Evolutionary conservation across 1,140 invertebrate genomes (phyloP).

Genomic region (Drosophila baimaii): DNA sequence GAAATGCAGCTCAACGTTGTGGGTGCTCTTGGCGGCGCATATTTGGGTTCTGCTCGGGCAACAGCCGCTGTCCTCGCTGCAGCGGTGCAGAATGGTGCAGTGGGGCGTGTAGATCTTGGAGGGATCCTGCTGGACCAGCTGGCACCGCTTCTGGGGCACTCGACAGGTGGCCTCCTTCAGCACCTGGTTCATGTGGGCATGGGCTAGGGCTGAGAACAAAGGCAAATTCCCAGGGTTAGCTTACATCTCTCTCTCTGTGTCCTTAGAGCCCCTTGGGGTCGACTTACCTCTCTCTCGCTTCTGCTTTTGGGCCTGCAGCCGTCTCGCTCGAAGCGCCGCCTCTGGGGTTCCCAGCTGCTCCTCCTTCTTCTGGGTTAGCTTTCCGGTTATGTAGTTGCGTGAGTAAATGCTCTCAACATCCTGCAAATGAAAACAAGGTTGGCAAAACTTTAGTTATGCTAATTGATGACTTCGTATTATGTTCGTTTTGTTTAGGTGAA

Average conservation of each 20-base stretch:
- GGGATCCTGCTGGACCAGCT: conserved; percentile 87
- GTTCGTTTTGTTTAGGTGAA: conserved; percentile 18
- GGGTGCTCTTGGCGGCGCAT: conserved; percentile 88
- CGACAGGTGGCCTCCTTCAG: conserved; percentile 87
- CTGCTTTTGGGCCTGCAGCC: conserved; percentile 44
- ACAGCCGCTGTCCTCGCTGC: conserved; percentile 91
- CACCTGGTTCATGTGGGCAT: conserved; percentile 86
- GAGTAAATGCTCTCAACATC: conserved; percentile 68
- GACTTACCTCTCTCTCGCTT: conserved; percentile 42
- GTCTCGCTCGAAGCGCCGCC: conserved; percentile 54
- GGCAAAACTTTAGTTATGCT: conserved; percentile 39
- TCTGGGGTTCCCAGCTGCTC: conserved; percentile 66
- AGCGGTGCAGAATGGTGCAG: conserved; percentile 90
- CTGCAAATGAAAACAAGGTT: conserved; percentile 46
- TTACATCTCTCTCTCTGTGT: not conserved
- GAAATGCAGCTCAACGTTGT: conserved; percentile 88
- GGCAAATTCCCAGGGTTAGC: not conserved
- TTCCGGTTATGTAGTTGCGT: conserved; percentile 64
- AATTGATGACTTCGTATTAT: conserved; percentile 36
- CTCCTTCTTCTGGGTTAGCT: conserved; percentile 57
- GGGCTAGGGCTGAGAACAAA: conserved; percentile 84
- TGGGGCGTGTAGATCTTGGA: conserved; percentile 90
- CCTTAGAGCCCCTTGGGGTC: not conserved
- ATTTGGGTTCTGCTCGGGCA: conserved; percentile 87
- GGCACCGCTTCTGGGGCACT: conserved; percentile 87